phyloP scores from a whole-genome alignment of 2,113 vertebrate species.

The Toxostoma redivivum region DNA sequence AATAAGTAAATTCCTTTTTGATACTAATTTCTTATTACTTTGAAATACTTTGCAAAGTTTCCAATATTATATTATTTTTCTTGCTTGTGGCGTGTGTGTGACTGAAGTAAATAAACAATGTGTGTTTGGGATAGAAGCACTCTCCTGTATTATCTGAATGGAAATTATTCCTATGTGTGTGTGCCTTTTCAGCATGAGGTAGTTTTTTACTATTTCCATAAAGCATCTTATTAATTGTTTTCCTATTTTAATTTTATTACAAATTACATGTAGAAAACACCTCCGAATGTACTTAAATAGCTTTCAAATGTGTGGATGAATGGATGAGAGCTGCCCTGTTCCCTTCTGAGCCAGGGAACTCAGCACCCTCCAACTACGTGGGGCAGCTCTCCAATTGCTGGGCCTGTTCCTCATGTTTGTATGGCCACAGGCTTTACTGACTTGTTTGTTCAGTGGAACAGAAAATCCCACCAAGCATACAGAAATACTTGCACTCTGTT shows the following conservation, averaged over 20 bases:
- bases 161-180: neutral
- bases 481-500: neutral
- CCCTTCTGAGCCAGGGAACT: neutral
- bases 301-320: neutral
- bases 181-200: neutral
- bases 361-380: fast-evolving
- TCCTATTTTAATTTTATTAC: neutral
- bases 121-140: neutral
- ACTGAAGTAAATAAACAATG: neutral
- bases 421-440: neutral
- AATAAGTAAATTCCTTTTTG: constrained; percentile 19
- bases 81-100: neutral
- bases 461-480: neutral
- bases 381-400: neutral
- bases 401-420: neutral
- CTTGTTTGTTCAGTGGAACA: neutral
- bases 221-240: fast-evolving
- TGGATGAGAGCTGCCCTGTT: neutral
- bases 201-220: neutral
- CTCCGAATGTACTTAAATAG: neutral
- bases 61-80: neutral
- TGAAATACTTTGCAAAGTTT: constrained; percentile 1
- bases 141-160: neutral
- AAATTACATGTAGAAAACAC: neutral
- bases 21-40: neutral